These are phyloP conservation scores for Morelia viridis DNA, from an alignment of 2,797 vertebrate genomes.

Conservation along the genomic window DNA sequence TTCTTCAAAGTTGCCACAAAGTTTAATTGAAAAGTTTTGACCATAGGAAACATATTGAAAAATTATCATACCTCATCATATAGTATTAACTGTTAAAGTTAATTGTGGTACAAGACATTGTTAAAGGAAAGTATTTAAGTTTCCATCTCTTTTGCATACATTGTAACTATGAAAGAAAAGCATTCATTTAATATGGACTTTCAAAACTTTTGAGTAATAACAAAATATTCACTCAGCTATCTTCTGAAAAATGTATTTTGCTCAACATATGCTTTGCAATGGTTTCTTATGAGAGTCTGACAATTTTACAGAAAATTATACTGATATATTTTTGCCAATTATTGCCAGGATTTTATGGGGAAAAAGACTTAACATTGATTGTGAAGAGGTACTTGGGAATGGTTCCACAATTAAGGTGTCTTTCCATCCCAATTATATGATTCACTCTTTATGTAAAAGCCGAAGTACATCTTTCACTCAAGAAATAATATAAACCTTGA, in stretches of 20 bases:
- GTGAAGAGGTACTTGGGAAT: neutral
- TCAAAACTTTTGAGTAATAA: neutral
- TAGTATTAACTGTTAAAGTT: slow-evolving; percentile 12
- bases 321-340: neutral
- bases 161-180: neutral
- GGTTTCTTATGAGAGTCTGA: neutral
- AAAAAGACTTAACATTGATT: neutral
- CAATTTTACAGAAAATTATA: neutral
- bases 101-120: neutral
- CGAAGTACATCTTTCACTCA: neutral
- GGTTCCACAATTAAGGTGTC: neutral
- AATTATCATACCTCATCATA: slow-evolving; percentile 10
- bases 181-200: neutral
- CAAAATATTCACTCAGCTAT: neutral
- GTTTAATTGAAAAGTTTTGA: slow-evolving; percentile 12
- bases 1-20: neutral
- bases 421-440: neutral
- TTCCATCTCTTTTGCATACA: neutral
- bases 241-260: neutral
- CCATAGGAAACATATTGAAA: slow-evolving; percentile 14
- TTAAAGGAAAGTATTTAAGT: neutral
- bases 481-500: neutral
- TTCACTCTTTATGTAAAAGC: neutral
- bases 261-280: neutral
- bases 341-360: neutral